phyloP scores from a whole-genome alignment of 2,797 vertebrate species.

The Xiphophorus birchmanni region DNA sequence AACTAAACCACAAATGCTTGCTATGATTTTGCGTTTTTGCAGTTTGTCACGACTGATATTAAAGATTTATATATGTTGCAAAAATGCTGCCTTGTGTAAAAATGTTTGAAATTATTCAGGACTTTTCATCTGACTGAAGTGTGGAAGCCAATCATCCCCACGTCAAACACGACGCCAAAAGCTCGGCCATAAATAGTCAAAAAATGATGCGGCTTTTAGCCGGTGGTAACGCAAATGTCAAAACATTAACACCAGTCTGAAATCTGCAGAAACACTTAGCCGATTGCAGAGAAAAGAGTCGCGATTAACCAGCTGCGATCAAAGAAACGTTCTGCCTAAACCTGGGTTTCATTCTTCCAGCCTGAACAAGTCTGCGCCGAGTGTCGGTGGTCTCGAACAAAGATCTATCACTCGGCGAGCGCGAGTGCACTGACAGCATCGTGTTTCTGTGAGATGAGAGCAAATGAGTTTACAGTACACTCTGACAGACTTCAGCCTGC shows the following conservation, averaged over 20 bases:
- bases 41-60: neutral
- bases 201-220: conserved; percentile 8
- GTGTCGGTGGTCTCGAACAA: conserved; percentile 7
- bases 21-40: no score
- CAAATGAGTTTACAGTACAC: conserved; percentile 19
- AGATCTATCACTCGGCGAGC: conserved; percentile 22
- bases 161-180: conserved; percentile 7
- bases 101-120: neutral
- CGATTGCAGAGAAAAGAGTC: neutral
- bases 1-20: neutral
- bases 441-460: conserved; percentile 11
- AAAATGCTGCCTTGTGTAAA: neutral
- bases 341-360: neutral
- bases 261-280: neutral
- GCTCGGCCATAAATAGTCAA: neutral
- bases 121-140: neutral
- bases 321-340: neutral
- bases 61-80: neutral
- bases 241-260: conserved; percentile 12
- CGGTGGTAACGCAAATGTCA: conserved; percentile 8
- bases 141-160: neutral
- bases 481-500: conserved; percentile 19
- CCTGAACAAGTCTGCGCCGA: conserved; percentile 1
- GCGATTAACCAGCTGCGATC: conserved; percentile 7
- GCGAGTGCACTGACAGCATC: conserved; percentile 10